These are phyloP conservation scores for Hoplodrina blanda DNA, from an alignment of 2,888 invertebrate genomes.

Conservation along the genomic window DNA sequence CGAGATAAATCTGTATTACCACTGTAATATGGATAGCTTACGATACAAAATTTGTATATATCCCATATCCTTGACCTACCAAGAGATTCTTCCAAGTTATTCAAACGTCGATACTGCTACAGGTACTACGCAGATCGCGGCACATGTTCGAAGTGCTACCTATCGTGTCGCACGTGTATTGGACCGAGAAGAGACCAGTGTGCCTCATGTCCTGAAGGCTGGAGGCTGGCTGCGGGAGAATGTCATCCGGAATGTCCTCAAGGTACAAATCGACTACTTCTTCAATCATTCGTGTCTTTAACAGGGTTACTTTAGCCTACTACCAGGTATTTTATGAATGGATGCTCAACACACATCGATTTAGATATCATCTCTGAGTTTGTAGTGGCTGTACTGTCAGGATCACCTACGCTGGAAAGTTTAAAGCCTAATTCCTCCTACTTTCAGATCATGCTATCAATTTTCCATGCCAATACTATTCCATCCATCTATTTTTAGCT, in stretches of 20 bases:
- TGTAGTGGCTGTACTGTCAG: neutral
- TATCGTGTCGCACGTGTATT: slow-evolving; percentile 96
- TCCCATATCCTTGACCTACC: neutral
- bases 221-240: slow-evolving; percentile 95
- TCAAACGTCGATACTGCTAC: neutral
- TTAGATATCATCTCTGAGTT: no score
- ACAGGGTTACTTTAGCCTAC: no score
- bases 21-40: no score
- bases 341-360: no score
- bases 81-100: neutral
- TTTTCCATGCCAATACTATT: no score
- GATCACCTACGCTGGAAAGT: no score
- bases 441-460: no score
- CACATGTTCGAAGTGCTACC: slow-evolving; percentile 95
- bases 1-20: no score
- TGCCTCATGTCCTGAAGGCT: slow-evolving; percentile 94
- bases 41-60: no score
- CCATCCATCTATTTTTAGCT: neutral
- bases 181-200: slow-evolving; percentile 96
- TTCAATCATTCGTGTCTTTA: neutral
- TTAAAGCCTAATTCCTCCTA: no score
- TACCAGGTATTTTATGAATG: neutral
- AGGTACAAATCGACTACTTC: slow-evolving; percentile 76
- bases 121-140: slow-evolving; percentile 97
- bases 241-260: slow-evolving; percentile 96